phyloP scores from a whole-genome alignment of 53 echinoderm and acorn worm genomes.

The Crossaster papposus region DNA sequence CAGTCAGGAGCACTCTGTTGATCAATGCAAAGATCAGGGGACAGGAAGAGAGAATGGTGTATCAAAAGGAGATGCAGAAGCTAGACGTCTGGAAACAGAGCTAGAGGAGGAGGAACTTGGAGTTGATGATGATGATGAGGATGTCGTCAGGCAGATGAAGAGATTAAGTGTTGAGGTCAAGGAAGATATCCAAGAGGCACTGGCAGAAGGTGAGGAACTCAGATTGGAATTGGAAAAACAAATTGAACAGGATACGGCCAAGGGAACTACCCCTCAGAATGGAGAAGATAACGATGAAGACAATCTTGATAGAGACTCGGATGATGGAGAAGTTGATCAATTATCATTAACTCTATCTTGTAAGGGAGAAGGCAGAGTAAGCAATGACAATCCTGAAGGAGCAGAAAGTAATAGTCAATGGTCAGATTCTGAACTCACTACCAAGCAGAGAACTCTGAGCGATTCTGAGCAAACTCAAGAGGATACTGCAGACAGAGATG shows the following conservation, averaged over 20 bases:
- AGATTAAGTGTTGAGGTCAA: slow-evolving; percentile 33
- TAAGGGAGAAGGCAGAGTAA: not conserved
- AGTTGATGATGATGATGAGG: too few relatives aligned
- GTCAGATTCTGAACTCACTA: not conserved
- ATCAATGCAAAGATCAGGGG: not conserved
- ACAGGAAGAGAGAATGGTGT: not conserved
- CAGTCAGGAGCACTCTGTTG: not conserved
- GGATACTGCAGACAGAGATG: not conserved
- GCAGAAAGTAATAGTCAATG: not conserved
- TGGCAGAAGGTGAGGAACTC: slow-evolving; percentile 62
- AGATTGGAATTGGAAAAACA: slow-evolving; percentile 11
- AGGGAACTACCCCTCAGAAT: slow-evolving; percentile 12
- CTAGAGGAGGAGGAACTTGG: slow-evolving; percentile 4
- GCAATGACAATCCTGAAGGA: slow-evolving; percentile 13
- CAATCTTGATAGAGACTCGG: not conserved
- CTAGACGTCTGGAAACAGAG: not conserved
- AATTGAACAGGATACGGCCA: slow-evolving; percentile 21
- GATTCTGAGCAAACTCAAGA: not conserved
- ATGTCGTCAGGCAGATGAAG: slow-evolving; percentile 59
- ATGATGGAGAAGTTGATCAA: not conserved
- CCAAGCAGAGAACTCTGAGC: not conserved
- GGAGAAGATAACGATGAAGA: slow-evolving; percentile 5
- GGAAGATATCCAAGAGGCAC: slow-evolving; percentile 69
- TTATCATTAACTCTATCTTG: not conserved
- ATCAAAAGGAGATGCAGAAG: not conserved